Conservation (phyloP, 2,888 invertebrate genomes). For the Quadroppia sp. region DNA sequence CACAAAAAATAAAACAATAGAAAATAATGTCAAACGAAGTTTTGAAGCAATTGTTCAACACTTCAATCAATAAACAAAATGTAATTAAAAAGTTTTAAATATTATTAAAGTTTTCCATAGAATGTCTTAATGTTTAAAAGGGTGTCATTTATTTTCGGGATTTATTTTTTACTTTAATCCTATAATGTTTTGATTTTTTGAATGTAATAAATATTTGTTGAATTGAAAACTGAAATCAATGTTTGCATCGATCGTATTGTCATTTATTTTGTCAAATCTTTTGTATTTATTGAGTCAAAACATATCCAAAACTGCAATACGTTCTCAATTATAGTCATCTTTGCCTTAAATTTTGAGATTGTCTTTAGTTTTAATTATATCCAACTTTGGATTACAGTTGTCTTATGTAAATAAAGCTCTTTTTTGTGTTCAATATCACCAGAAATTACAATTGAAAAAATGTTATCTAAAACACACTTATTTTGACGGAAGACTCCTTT, state of each 20-base stretch:
- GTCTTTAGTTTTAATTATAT: background rate
- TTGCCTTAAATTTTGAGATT: background rate
- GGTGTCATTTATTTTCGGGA: too few relatives aligned
- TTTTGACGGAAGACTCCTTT: conserved; percentile 2
- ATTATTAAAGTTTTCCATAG: too few relatives aligned
- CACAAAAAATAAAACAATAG: background rate
- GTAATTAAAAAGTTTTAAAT: background rate
- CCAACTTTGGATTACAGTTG: background rate
- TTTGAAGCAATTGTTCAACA: background rate
- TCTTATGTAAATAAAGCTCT: conserved; percentile 11
- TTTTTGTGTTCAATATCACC: conserved; percentile 1
- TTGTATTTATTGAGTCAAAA: background rate
- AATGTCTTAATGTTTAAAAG: too few relatives aligned
- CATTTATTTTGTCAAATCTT: background rate
- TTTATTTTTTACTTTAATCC: too few relatives aligned
- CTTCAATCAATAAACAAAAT: background rate
- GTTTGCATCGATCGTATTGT: conserved; percentile 5
- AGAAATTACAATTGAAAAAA: background rate
- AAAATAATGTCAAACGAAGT: background rate
- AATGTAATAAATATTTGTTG: too few relatives aligned
- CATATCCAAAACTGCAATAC: background rate
- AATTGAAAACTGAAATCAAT: too few relatives aligned
- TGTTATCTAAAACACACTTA: background rate
- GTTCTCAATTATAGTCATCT: background rate
- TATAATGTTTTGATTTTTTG: too few relatives aligned